Percentiles rank a stretch among this genome's conserved stretches.
phyloP scores from a whole-genome alignment of 2,113 vertebrate species.

The Machaerirhynchus nigripectus region DNA sequence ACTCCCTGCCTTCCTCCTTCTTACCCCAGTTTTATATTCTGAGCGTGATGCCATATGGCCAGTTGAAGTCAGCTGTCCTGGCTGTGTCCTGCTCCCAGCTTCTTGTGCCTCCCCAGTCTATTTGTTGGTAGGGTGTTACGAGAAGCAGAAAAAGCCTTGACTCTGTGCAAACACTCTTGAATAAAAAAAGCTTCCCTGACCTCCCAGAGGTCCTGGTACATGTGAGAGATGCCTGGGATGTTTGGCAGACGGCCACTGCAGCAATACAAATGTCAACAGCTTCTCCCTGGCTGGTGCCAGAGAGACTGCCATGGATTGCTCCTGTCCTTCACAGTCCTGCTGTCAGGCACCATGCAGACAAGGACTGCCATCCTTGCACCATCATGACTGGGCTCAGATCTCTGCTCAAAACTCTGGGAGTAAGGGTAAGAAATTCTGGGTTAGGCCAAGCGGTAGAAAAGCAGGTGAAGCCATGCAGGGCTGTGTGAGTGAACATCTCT shows the following conservation, averaged over 20 bases:
- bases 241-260: neutral
- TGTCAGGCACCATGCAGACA: neutral
- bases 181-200: neutral
- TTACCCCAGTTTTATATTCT: neutral
- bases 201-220: neutral
- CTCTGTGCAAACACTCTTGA: neutral
- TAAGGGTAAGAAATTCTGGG: neutral
- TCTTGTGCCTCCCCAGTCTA: neutral
- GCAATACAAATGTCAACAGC: rapidly evolving
- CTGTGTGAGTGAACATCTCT: neutral
- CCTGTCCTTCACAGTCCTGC: neutral
- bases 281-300: neutral
- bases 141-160: neutral
- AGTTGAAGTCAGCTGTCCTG: neutral
- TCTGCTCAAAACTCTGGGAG: rapidly evolving
- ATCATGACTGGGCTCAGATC: neutral
- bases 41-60: neutral
- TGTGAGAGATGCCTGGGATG: neutral
- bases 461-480: neutral
- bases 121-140: neutral
- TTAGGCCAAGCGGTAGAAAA: neutral
- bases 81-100: no score
- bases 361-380: neutral
- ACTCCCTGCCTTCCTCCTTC: neutral
- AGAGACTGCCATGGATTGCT: neutral